These are phyloP conservation scores for Conops quadrifasciatus DNA, from an alignment of 2,888 invertebrate genomes.

Conservation along the genomic window DNA sequence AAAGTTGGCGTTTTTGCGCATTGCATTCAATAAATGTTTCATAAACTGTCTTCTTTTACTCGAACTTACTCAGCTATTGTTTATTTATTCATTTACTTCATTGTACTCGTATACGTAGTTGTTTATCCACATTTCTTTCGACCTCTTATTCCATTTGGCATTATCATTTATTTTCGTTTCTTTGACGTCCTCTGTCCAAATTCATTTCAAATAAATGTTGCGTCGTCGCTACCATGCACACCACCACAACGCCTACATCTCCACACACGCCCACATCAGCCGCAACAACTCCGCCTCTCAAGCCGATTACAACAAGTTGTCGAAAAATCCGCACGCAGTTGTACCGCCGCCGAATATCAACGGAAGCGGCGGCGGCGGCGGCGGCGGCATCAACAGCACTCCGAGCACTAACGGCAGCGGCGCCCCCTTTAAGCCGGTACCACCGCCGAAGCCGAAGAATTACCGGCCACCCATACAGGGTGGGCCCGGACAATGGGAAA, in stretches of 20 bases:
- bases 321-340: conserved; percentile 61
- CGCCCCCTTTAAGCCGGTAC: conserved; percentile 83
- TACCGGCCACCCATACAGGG: conserved; percentile 78
- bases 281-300: conserved; percentile 72
- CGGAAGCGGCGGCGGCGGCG: conserved; percentile 48
- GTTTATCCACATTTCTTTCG: conserved; percentile 1
- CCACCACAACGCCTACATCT: conserved; percentile 5
- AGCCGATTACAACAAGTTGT: conserved; percentile 69
- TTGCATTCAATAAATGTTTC: conserved; percentile 9
- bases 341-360: conserved; percentile 58
- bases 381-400: conserved; percentile 49
- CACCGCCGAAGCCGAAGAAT: conserved; percentile 92
- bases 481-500: conserved; percentile 65
- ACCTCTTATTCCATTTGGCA: conserved; percentile 12
- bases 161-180: conserved; percentile 31
- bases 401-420: conserved; percentile 59
- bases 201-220: conserved; percentile 26
- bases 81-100: conserved; percentile 5
- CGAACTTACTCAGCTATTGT: conserved; percentile 6
- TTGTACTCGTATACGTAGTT: conserved; percentile 3
- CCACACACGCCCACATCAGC: conserved; percentile 52
- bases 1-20: conserved; percentile 14
- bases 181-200: conserved; percentile 27
- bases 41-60: conserved; percentile 9
- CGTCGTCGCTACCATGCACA: conserved; percentile 12